phyloP scores from a whole-genome alignment of 2,113 vertebrate species.

The Aplodontia rufa region DNA sequence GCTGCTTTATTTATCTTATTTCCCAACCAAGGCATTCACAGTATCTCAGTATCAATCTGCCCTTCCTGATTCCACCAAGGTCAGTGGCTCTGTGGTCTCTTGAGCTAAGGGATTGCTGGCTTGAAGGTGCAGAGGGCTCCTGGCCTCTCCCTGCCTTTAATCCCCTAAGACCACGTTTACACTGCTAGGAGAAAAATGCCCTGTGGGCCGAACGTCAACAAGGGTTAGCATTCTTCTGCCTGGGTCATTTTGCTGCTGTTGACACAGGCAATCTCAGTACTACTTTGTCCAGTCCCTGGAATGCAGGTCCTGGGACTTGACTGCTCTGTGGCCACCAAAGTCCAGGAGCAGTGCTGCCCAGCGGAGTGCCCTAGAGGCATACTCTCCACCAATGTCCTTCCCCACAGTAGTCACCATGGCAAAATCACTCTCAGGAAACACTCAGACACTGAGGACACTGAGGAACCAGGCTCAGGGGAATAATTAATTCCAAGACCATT shows the following conservation, averaged over 20 bases:
- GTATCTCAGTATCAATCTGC: not conserved
- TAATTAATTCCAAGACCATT: not conserved
- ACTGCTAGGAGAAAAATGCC: conserved; percentile 21
- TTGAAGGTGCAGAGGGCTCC: not conserved
- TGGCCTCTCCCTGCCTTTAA: not conserved
- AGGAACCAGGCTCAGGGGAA: not conserved
- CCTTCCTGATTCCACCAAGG: not conserved
- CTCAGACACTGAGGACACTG: not conserved
- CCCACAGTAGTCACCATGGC: too few relatives aligned
- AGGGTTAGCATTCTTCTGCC: not conserved
- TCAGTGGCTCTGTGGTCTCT: not conserved
- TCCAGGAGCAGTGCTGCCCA: not conserved
- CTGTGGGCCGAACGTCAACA: conserved; percentile 43
- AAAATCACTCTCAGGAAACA: not conserved
- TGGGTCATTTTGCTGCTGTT: not conserved
- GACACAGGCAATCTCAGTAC: not conserved
- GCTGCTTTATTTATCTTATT: not conserved
- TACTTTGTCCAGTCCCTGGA: not conserved
- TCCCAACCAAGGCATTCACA: not conserved
- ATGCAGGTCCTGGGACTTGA: not conserved
- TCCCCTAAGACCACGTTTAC: not conserved
- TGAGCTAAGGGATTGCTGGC: not conserved
- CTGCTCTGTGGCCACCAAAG: too few relatives aligned
- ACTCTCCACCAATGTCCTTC: not conserved
- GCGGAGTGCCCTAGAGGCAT: not conserved